phyloP scores from a whole-genome alignment of 2,888 invertebrate genomes.

The Mellilla xanthometata region DNA sequence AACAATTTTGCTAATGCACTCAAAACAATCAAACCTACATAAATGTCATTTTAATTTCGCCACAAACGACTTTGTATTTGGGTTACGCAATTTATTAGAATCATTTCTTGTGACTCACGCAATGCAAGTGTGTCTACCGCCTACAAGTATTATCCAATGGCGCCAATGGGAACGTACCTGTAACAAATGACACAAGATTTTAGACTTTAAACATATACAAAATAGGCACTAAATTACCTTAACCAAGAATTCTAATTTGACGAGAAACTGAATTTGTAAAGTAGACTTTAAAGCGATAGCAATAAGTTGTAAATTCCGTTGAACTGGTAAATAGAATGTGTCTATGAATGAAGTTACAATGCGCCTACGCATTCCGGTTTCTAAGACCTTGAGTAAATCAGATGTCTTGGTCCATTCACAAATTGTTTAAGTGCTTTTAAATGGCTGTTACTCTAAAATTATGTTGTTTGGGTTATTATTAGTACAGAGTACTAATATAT shows the following conservation, averaged over 20 bases:
- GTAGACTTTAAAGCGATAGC: background rate
- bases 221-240: background rate
- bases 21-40: conserved; percentile 8
- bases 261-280: background rate
- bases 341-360: conserved; percentile 46
- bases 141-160: conserved; percentile 50
- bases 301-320: background rate
- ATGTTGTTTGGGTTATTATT: too few species aligned
- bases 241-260: background rate
- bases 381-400: conserved; percentile 43
- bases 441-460: too few species aligned
- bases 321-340: conserved; percentile 4
- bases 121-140: conserved; percentile 47
- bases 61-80: conserved; percentile 11
- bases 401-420: conserved; percentile 28
- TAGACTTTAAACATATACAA: background rate
- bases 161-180: conserved; percentile 23
- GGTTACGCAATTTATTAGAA: conserved; percentile 28
- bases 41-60: conserved; percentile 10
- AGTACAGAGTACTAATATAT: too few species aligned
- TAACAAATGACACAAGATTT: conserved; percentile 7
- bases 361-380: conserved; percentile 47
- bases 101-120: conserved; percentile 42
- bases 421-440: background rate
- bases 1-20: conserved; percentile 4